phyloP scores from a whole-genome alignment of 2,888 invertebrate species.

The Parasteatoda lunata region DNA sequence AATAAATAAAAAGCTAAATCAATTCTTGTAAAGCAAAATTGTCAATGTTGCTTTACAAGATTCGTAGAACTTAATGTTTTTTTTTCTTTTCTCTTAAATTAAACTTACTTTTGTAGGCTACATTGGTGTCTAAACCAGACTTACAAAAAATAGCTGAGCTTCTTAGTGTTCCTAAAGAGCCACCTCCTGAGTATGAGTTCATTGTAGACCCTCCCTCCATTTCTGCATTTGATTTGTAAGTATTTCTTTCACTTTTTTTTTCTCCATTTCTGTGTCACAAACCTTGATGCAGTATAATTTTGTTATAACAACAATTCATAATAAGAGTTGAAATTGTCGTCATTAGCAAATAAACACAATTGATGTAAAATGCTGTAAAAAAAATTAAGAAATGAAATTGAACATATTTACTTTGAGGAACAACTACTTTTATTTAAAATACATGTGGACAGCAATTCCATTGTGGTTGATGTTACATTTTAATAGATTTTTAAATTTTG shows the following conservation, averaged over 20 bases:
- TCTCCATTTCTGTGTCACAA: too few species aligned
- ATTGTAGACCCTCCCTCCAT: conserved; percentile 98
- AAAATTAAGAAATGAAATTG: too few species aligned
- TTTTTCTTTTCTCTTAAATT: neutral
- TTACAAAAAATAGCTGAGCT: conserved; percentile 79
- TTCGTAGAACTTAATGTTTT: neutral
- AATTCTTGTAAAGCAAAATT: neutral
- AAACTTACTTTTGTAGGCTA: conserved; percentile 11
- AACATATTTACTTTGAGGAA: too few species aligned
- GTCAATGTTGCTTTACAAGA: neutral
- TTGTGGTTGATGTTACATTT: too few species aligned
- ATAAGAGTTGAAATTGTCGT: too few species aligned
- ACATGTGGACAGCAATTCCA: too few species aligned
- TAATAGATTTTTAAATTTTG: too few species aligned
- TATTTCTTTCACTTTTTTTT: conserved; percentile 64
- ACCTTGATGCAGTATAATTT: too few species aligned
- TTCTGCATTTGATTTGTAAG: conserved; percentile 94
- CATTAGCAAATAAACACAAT: too few species aligned
- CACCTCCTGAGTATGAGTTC: conserved; percentile 93
- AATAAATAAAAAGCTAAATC: neutral
- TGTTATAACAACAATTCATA: too few species aligned
- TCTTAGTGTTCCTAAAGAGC: conserved; percentile 91
- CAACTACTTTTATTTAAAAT: too few species aligned
- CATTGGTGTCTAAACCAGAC: conserved; percentile 40
- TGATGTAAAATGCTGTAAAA: too few species aligned